Percentiles rank a stretch among this genome's conserved stretches.
These are phyloP conservation scores for Passer montanus DNA, from an alignment of 2,113 vertebrate species.

Conservation along the genomic window DNA sequence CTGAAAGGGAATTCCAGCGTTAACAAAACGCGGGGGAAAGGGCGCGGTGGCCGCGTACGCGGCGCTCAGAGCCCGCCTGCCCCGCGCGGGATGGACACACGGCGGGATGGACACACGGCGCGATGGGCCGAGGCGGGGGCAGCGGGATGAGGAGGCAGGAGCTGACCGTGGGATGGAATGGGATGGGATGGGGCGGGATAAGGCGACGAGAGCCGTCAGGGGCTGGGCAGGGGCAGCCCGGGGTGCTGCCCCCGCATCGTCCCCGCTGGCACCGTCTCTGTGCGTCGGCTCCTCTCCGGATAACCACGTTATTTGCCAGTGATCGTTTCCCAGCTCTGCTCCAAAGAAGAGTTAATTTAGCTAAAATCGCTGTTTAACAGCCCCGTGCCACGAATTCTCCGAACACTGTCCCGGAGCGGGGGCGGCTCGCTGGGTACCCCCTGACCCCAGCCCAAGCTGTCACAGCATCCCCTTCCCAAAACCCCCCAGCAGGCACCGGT, in stretches of 20 bases:
- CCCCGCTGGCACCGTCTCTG: rapidly evolving
- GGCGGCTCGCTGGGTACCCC: background rate
- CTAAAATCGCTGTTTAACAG: background rate
- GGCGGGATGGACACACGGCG: too few relatives aligned
- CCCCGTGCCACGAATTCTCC: background rate
- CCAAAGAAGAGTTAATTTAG: background rate
- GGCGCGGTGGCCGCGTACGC: background rate
- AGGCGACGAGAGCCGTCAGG: background rate
- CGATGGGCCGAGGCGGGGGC: background rate
- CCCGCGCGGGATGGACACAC: background rate
- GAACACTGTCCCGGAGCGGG: background rate
- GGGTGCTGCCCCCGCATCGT: rapidly evolving
- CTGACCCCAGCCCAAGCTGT: background rate
- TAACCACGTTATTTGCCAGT: background rate
- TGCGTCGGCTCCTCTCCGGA: background rate
- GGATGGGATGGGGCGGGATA: background rate
- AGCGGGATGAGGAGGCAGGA: background rate
- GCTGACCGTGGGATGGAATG: background rate
- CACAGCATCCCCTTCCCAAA: background rate
- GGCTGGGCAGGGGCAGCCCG: background rate
- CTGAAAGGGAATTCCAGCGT: too few relatives aligned
- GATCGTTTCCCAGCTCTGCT: background rate
- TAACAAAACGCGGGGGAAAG: rapidly evolving
- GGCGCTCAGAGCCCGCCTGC: background rate
- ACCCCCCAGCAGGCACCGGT: background rate